phyloP scores from a whole-genome alignment of 2,113 vertebrate genomes.

The Oreamnos americanus region DNA sequence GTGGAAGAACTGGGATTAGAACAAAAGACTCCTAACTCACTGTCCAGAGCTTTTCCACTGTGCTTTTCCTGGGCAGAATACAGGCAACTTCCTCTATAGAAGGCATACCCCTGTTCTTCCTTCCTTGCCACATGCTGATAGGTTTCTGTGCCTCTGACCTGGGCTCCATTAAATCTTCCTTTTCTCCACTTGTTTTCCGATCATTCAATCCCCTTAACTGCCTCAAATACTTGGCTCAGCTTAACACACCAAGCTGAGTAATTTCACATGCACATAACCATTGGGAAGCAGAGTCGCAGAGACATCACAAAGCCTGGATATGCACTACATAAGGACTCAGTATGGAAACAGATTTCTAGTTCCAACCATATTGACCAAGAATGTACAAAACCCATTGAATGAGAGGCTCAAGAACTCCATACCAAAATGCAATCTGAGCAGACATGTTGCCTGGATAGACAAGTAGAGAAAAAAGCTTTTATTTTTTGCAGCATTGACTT shows the following conservation, averaged over 20 bases:
- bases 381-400: background rate
- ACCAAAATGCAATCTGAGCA: background rate
- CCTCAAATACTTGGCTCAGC: background rate
- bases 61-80: background rate
- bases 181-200: background rate
- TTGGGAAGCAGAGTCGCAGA: background rate
- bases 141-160: background rate
- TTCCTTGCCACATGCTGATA: background rate
- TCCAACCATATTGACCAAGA: background rate
- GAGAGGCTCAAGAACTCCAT: background rate
- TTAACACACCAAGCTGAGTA: background rate
- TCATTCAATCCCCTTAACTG: background rate
- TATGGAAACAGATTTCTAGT: background rate
- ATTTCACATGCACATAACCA: background rate
- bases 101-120: background rate
- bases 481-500: background rate
- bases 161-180: background rate
- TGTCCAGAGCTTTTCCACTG: background rate
- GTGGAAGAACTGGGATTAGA: background rate
- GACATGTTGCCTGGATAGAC: background rate
- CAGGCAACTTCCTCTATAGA: background rate
- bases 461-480: background rate
- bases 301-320: background rate
- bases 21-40: background rate
- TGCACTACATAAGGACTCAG: background rate